These are phyloP conservation scores for Acanthosepion esculentum DNA, from an alignment of 2,888 invertebrate genomes.

Conservation along the genomic window DNA sequence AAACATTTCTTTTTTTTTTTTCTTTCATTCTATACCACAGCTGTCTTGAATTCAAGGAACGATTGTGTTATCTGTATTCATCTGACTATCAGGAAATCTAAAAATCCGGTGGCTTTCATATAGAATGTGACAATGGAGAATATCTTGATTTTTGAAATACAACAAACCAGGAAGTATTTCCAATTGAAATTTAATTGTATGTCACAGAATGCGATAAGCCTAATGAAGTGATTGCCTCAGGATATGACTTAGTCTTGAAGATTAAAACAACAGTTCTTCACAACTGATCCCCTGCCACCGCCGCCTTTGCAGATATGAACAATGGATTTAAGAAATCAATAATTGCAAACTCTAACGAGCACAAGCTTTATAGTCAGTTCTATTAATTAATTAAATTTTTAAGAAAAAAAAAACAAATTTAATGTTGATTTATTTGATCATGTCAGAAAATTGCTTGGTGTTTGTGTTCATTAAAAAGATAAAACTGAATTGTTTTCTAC, in stretches of 20 bases:
- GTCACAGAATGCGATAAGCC: not conserved
- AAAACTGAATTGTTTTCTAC: too few species aligned
- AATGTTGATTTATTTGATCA: conserved; percentile 21
- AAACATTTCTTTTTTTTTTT: not conserved
- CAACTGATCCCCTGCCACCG: not conserved
- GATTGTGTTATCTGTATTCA: not conserved
- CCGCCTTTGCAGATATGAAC: not conserved
- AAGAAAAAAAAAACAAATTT: not conserved
- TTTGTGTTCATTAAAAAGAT: not conserved
- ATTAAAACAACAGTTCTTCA: not conserved
- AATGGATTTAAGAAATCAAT: not conserved
- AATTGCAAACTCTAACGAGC: not conserved
- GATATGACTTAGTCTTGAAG: not conserved
- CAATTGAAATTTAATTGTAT: not conserved
- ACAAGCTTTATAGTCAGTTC: not conserved
- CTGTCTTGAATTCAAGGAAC: not conserved
- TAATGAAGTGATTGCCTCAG: not conserved
- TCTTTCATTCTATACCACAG: not conserved
- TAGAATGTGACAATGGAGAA: not conserved
- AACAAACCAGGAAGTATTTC: not conserved
- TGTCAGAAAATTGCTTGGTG: not conserved
- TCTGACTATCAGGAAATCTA: not conserved
- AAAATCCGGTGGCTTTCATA: not conserved
- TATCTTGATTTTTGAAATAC: not conserved
- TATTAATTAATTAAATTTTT: not conserved